Percentiles rank a stretch among this genome's conserved stretches.
Conservation (phyloP, 1,140 invertebrate species). For the Potamilus streckersoni region DNA sequence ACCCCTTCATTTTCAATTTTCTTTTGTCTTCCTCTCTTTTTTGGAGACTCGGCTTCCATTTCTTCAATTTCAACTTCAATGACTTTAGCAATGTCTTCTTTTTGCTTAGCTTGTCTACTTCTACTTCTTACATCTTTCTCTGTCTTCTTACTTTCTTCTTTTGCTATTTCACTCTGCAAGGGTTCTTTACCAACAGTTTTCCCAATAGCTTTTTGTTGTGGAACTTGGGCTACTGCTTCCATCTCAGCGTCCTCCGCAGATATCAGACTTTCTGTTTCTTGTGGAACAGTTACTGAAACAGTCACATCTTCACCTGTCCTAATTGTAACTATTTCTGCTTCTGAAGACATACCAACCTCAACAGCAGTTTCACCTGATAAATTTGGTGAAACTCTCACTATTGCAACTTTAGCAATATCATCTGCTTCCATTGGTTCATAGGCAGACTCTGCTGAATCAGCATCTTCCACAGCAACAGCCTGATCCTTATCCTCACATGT, state of each 20-base stretch:
- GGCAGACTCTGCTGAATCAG: constrained; percentile 5
- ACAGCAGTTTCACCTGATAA: constrained; percentile 6
- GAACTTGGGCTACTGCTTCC: constrained; percentile 13
- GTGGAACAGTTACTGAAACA: constrained; percentile 23
- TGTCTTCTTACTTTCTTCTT: constrained; percentile 2
- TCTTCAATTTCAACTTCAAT: constrained; percentile 16
- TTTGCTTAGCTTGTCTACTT: constrained; percentile 7
- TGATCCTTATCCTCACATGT: neutral
- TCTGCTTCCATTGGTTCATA: neutral
- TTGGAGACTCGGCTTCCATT: constrained; percentile 18
- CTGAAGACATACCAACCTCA: constrained; percentile 13
- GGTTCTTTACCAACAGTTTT: neutral
- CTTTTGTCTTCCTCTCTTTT: constrained; percentile 18
- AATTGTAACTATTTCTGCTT: constrained; percentile 9
- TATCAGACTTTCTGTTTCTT: constrained; percentile 9
- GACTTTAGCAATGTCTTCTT: constrained; percentile 19
- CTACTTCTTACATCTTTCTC: neutral
- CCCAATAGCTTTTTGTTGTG: constrained; percentile 27
- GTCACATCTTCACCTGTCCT: constrained; percentile 6
- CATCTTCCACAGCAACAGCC: neutral
- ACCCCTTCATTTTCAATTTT: constrained; percentile 23
- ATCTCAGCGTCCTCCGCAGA: constrained; percentile 14
- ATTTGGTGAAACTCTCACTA: neutral
- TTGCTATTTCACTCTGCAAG: constrained; percentile 1
- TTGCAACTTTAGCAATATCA: constrained; percentile 1